A percentile compares a stretch with the other conserved stretches of the same genome.
Evolutionary conservation across 2,113 vertebrate species (phyloP).

Genomic region (Dinomys branickii): DNA sequence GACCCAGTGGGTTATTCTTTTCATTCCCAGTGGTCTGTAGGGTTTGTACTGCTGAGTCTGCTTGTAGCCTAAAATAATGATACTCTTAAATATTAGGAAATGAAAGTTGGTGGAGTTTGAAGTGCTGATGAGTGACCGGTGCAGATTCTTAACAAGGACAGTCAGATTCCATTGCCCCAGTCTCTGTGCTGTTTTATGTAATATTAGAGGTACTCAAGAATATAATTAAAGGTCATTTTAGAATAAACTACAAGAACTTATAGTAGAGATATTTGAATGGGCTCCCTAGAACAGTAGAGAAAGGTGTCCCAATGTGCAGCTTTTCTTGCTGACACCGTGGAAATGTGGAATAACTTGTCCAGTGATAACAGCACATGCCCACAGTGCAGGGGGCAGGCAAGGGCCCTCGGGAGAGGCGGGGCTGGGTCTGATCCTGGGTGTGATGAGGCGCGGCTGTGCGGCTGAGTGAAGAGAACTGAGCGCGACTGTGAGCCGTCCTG

Average conservation of each 20-base stretch:
- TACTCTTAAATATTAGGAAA: background rate
- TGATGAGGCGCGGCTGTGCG: background rate
- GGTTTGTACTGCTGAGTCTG: background rate
- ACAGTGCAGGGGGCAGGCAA: background rate
- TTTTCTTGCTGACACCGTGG: background rate
- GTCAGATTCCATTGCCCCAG: background rate
- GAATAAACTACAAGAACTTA: background rate
- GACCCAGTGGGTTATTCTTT: background rate
- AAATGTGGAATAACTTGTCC: background rate
- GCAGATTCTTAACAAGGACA: background rate
- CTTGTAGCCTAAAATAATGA: background rate
- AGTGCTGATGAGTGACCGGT: background rate
- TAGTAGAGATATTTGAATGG: background rate
- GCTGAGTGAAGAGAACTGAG: background rate
- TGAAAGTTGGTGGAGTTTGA: slow-evolving; percentile 2
- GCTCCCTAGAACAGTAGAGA: background rate
- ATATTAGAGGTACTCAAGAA: background rate
- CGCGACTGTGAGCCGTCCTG: background rate
- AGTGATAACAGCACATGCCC: background rate
- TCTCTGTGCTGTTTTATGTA: background rate
- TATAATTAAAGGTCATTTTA: background rate
- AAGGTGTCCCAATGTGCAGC: background rate
- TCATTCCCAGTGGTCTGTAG: background rate
- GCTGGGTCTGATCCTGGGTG: background rate
- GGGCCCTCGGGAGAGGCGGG: background rate